Base-by-base conservation (phyloP, 1,140 invertebrate genomes). In the Acromyrmex heyeri region DNA sequence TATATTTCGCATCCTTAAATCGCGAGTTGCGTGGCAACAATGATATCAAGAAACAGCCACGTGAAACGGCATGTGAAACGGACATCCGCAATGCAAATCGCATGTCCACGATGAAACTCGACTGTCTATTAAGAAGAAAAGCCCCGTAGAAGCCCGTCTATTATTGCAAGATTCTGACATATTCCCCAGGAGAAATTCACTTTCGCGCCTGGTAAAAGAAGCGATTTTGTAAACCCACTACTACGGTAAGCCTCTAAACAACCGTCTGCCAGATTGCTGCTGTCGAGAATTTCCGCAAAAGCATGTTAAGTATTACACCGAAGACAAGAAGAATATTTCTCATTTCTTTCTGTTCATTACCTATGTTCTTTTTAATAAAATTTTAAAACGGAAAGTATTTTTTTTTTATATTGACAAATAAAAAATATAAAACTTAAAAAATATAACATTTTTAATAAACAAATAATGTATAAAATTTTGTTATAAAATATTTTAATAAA, bases 251-350 rank as follows among this genome's bases (percentile, higher is more conserved):
- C 34, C 27, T 69, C 21, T 65, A 73, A 86, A 76, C 62, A 55
- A 75, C n/a, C 50, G 34, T 53, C 65, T 79, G 34, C 16, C 53
- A 77, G 34, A 89, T 85, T 67, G 61, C 44, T 61, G n/a, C 30
- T 59, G 48, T 61, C 57, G n/a, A n/a, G 21, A 82, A 86, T 55
- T 86, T 75, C 7, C 62, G 27, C 44, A 48, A 30, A 70, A 34
- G 16, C 55, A 16, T 48, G 24, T 14, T 2, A 24, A 75, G n/a
- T 53, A 14, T 18, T 24, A 44, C 10, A 18, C 16, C 8, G 16
- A 27, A 75, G 10, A 18, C 14, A 27, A 65, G 30, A 30, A 57
- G 65, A 76, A 85, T 88, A 93, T 93, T 90, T 92, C 91, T 92
- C 87, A 86, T 83, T 87, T 53, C 75, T 61, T 65, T 44, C 87